Conservation (phyloP, 1,140 invertebrate genomes). For the Sitophilus oryzae region DNA sequence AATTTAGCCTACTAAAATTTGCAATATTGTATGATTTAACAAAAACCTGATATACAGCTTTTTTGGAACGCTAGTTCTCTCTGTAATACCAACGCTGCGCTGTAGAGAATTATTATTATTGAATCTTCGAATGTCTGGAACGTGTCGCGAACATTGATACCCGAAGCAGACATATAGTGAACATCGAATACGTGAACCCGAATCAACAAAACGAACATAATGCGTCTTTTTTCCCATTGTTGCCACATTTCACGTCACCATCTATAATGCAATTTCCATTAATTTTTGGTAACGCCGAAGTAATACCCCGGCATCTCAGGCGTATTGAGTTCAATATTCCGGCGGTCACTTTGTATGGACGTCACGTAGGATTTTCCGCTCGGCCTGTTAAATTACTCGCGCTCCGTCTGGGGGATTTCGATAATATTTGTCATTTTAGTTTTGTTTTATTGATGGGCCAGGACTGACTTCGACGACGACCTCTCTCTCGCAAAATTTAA, state of each 20-base stretch:
- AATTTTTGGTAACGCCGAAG: slow-evolving; percentile 10
- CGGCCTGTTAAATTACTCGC: slow-evolving; percentile 17
- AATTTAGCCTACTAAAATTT: too few relatives aligned
- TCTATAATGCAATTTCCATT: slow-evolving; percentile 11
- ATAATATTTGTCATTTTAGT: slow-evolving; percentile 19
- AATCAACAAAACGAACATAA: neutral
- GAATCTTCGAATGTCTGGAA: too few relatives aligned
- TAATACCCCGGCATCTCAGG: slow-evolving; percentile 8
- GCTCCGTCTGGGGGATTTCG: slow-evolving; percentile 10
- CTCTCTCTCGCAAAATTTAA: too few relatives aligned
- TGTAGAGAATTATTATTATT: too few relatives aligned
- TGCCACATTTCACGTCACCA: slow-evolving; percentile 5
- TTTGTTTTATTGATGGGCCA: slow-evolving; percentile 15
- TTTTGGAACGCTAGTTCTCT: too few relatives aligned
- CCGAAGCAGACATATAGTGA: neutral
- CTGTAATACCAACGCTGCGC: too few relatives aligned
- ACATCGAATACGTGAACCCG: neutral
- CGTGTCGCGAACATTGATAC: too few relatives aligned
- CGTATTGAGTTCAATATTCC: slow-evolving; percentile 18
- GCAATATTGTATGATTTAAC: too few relatives aligned
- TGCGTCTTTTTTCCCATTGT: slow-evolving; percentile 4
- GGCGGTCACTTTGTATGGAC: slow-evolving; percentile 5
- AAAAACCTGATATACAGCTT: too few relatives aligned
- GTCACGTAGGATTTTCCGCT: slow-evolving; percentile 17
- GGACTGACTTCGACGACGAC: slow-evolving; percentile 4